Evolutionary conservation across 2,797 vertebrate genomes (phyloP), one percentile per base, ranked within the genome.

Genomic region (Epinephelus awoara): DNA sequence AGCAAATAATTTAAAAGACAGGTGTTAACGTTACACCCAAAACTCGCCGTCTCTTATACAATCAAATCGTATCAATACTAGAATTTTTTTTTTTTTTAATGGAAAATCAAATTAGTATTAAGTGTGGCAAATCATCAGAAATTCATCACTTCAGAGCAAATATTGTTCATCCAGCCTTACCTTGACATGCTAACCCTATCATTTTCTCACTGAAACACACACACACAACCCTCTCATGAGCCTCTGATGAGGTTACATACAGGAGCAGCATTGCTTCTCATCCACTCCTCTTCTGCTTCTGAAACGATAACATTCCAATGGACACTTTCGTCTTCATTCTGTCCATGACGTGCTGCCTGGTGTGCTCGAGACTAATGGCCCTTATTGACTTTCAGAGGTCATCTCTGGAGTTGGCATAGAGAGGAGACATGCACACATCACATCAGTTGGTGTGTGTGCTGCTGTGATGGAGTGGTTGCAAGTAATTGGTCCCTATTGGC

Each of bases 1-100:
- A 82, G 69, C 23, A 55, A 52, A 42, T 61, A 1, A 17, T 56
- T 77, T 67, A 15, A 59, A 64, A 62, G 18, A 54, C 70, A 67
- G 12, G 11, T 19, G 18, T 69, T n/a, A n/a, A n/a, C n/a, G n/a
- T n/a, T 21, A 44, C 23, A 12, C 6, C 23, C 18, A 1, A 70
- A 40, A 57, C 25, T n/a, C 29, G 10, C 8, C 2, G 14, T 52
- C 13, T 75, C 5, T 14, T 2, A 49, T 77, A 6, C 9, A 55
- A 61, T 18, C 10, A 17, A 40, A 61, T 34, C 5, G 0, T 12
- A 18, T 19, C 1, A 42, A 64, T 15, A n/a, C 9, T 6, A 23
- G 1, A 51, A 51, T 49, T 17, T 8, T 29, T 29, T 29, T 34
- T 29, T 6, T 34, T 34, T 34, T 2, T 8, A 8, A 34, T 8